Evolutionary conservation across 2,797 vertebrate genomes (phyloP).

Genomic region (Mionectes olivaceus): DNA sequence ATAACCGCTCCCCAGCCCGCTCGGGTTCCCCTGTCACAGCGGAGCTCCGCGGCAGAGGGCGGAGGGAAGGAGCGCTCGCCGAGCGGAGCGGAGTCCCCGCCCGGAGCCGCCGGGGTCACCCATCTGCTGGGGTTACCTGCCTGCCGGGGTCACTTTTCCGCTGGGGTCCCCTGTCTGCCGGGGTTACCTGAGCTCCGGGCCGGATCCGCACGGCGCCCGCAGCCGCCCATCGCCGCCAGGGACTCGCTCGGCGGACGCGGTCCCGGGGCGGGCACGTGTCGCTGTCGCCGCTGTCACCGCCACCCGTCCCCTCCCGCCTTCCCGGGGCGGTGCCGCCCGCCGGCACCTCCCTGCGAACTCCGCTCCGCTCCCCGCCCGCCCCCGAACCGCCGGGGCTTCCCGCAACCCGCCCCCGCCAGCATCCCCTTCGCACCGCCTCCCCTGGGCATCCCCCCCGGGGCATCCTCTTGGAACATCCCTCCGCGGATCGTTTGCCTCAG

Average conservation of each 20-base stretch:
- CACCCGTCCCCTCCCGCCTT: background rate
- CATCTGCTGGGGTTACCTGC: background rate
- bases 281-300: background rate
- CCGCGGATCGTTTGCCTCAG: fast-evolving
- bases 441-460: background rate
- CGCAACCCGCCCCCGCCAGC: background rate
- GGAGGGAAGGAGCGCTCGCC: background rate
- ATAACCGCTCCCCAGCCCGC: background rate
- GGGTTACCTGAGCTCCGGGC: background rate
- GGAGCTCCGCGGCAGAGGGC: background rate
- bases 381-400: background rate
- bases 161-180: background rate
- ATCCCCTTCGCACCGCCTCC: fast-evolving
- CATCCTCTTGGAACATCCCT: background rate
- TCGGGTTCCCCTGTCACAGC: background rate
- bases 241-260: background rate
- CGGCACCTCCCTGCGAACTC: background rate
- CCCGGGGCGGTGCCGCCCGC: background rate
- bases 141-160: background rate
- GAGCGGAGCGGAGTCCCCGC: background rate
- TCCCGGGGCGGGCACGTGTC: background rate
- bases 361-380: background rate
- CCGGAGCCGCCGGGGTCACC: background rate
- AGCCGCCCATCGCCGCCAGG: background rate
- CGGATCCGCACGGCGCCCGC: background rate